Percentiles rank a stretch among this genome's conserved stretches.
phyloP scores from a whole-genome alignment of 1,140 invertebrate genomes.

The Ostrea denselamellosa region DNA sequence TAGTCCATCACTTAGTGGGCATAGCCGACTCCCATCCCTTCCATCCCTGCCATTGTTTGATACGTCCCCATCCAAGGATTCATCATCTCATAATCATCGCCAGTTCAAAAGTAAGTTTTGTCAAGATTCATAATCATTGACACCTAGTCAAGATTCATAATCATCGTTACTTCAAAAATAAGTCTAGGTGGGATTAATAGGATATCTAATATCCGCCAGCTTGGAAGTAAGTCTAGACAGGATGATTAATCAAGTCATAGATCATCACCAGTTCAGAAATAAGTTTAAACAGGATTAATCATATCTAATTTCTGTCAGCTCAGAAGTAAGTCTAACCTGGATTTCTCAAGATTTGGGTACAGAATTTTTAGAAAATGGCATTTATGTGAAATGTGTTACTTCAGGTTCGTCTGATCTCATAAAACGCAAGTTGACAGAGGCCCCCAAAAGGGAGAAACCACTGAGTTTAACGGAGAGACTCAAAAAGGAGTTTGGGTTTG shows the following conservation, averaged over 20 bases:
- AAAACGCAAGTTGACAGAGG: conserved; percentile 52
- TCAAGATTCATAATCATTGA: too few species aligned
- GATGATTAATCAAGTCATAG: too few species aligned
- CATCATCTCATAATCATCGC: conserved; percentile 40
- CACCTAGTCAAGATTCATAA: too few species aligned
- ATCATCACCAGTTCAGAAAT: too few species aligned
- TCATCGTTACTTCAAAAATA: too few species aligned
- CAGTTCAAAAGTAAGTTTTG: conserved; percentile 38
- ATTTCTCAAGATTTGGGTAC: neutral
- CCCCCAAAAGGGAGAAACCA: conserved; percentile 46
- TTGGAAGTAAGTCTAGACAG: too few species aligned
- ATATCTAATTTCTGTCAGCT: neutral
- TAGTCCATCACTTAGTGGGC: conserved; percentile 37
- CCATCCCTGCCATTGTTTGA: conserved; percentile 67
- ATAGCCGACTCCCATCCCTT: conserved; percentile 59
- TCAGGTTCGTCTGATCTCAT: conserved; percentile 54
- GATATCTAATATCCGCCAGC: too few species aligned
- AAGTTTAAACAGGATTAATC: too few species aligned
- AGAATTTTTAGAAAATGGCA: neutral
- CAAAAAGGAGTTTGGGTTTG: conserved; percentile 87
- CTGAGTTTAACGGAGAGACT: conserved; percentile 86
- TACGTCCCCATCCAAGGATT: conserved; percentile 51
- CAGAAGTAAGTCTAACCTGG: too few species aligned
- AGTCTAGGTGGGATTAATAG: too few species aligned
- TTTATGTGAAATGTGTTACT: conserved; percentile 3